Evolutionary conservation across 1,140 invertebrate species (phyloP), one percentile per base, ranked within the genome.

Genomic region (Stratiolaelaps scimitus): DNA sequence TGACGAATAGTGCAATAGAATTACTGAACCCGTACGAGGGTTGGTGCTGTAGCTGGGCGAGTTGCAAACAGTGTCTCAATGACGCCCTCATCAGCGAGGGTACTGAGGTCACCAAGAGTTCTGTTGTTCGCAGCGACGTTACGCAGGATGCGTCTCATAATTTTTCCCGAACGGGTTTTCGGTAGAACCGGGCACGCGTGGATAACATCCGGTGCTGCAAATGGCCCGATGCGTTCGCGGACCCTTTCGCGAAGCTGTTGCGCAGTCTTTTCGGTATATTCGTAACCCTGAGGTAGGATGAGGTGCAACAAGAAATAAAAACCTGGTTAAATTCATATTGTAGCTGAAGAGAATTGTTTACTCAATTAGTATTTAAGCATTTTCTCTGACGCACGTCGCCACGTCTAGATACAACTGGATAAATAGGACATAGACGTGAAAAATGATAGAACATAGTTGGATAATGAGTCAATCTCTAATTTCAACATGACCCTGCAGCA

Each of bases 141-240:
- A 60, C 92, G 80, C 30, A 98, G 76, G 64, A 98, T 85, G 69
- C 95, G 80, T 47, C 95, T 82, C 90, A 98, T 97, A 48, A 98
- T 97, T 78, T 98, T 98, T 2, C 95, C 95, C 1, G 92, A 97
- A 44, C 94, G 81, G 0, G 95, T 98, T 77, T 98, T 98, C 0
- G 95, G 94, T 64, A 98, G 78, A 1, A 83, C 85, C 4, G 90
- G 88, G 1, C 92, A 91, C 72, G 88, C 82, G 71, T 97, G 93
- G 47, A 98, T 85, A 5, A 87, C 83, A 72, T 98, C 95, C 0
- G 95, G 95, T 73, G 87, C 83, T 2, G 94, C 95, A 77, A 98
- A 96, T 1, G 93, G 87, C 13, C 94, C 94, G 69, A 98, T 98
- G 71, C 86, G 87, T 68, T 86, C 83, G 64, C 94, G 81, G 0